Conservation (phyloP, 2,888 invertebrate species). For the Synergus umbraculus region DNA sequence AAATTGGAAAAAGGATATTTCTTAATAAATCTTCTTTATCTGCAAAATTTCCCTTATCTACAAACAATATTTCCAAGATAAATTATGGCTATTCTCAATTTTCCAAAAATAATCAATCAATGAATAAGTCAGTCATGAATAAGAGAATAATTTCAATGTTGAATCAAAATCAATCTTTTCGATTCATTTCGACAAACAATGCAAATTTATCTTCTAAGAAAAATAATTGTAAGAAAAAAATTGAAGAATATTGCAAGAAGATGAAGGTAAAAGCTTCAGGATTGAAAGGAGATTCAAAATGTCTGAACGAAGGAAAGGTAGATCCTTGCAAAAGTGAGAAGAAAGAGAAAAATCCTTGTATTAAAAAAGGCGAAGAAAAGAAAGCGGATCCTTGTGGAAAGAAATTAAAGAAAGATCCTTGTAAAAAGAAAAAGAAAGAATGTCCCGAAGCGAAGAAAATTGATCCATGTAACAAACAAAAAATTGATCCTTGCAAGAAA, state of each 20-base stretch:
- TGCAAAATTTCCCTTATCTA: background rate
- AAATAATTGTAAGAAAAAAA: background rate
- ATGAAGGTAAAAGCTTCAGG: background rate
- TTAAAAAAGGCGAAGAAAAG: slow-evolving; percentile 45
- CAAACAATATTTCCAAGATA: background rate
- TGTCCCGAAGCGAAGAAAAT: background rate
- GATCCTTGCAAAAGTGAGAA: slow-evolving; percentile 36
- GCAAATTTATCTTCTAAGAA: background rate
- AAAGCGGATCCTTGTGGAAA: slow-evolving; percentile 47
- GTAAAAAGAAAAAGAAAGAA: slow-evolving; percentile 19
- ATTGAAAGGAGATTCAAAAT: slow-evolving; percentile 9
- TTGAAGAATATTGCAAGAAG: slow-evolving; percentile 15
- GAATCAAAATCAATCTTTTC: background rate
- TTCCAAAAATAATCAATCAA: background rate
- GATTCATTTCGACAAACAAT: background rate
- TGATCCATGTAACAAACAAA: slow-evolving; percentile 1
- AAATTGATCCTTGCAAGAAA: slow-evolving; percentile 49
- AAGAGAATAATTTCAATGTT: background rate
- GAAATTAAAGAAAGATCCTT: slow-evolving; percentile 6
- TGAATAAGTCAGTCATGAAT: background rate
- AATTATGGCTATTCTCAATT: background rate
- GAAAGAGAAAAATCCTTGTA: slow-evolving; percentile 19
- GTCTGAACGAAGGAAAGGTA: slow-evolving; percentile 22
- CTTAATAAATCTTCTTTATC: background rate
- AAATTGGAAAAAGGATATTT: background rate